These are phyloP conservation scores for Sminthurinus signatus DNA, from an alignment of 1,140 invertebrate species.

Conservation along the genomic window DNA sequence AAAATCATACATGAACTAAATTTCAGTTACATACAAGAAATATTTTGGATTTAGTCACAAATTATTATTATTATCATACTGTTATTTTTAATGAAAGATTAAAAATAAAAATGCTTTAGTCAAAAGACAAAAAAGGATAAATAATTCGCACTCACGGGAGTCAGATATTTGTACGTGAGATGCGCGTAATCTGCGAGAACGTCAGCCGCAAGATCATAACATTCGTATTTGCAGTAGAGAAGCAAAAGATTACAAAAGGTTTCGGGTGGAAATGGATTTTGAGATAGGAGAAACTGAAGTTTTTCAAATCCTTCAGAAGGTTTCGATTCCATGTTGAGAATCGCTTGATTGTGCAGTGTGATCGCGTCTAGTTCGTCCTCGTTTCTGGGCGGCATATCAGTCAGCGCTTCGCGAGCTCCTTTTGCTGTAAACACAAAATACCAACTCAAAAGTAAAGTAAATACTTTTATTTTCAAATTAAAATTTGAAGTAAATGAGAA, in stretches of 20 bases:
- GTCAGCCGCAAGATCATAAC: constrained; percentile 95
- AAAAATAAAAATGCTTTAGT: too few species aligned
- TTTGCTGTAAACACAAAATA: constrained; percentile 72
- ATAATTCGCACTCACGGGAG: constrained; percentile 71
- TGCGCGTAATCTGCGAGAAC: constrained; percentile 96
- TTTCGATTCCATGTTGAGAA: constrained; percentile 86
- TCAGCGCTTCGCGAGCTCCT: constrained; percentile 84
- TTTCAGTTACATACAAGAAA: not conserved
- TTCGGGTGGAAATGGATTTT: constrained; percentile 94
- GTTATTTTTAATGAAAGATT: too few species aligned
- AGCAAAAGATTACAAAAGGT: constrained; percentile 94
- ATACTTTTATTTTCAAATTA: too few species aligned
- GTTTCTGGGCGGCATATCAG: constrained; percentile 93
- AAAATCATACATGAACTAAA: constrained; percentile 78
- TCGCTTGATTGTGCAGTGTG: constrained; percentile 94
- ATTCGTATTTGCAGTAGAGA: constrained; percentile 95
- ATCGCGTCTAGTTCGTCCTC: constrained; percentile 98
- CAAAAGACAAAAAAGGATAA: too few species aligned
- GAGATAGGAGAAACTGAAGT: constrained; percentile 90
- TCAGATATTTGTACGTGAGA: constrained; percentile 92
- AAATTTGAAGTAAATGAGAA: too few species aligned
- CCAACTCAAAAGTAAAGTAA: too few species aligned
- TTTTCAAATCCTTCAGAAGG: constrained; percentile 94
- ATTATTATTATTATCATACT: too few species aligned
- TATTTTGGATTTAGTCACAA: not conserved